Evolutionary conservation across 1,140 invertebrate genomes (phyloP).

Genomic region (Hesperophylax magnus): DNA sequence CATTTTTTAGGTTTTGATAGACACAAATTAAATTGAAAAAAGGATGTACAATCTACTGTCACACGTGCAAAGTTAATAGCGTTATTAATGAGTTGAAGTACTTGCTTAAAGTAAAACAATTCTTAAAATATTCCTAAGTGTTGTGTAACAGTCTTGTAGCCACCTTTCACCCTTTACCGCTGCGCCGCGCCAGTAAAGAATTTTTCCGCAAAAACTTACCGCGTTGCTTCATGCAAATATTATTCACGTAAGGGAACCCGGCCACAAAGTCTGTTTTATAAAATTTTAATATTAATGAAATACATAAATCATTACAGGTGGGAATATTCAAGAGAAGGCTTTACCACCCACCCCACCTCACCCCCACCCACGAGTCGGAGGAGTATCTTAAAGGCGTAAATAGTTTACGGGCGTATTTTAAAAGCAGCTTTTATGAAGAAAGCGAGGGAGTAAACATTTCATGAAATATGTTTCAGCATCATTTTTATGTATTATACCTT

Average conservation of each 20-base stretch:
- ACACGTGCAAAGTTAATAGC: too few species aligned
- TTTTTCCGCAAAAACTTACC: neutral
- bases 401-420: conserved; percentile 8
- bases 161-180: too few species aligned
- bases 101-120: too few species aligned
- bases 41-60: too few species aligned
- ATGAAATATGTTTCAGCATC: too few species aligned
- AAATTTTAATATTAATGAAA: conserved; percentile 38
- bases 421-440: conserved; percentile 12
- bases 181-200: neutral
- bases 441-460: neutral
- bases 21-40: too few species aligned
- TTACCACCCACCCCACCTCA: neutral
- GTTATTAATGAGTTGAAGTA: too few species aligned
- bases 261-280: conserved; percentile 34
- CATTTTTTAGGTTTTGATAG: too few species aligned
- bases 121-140: too few species aligned
- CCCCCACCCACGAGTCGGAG: neutral
- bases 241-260: neutral
- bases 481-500: neutral
- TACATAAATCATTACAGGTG: conserved; percentile 31
- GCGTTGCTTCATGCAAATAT: conserved; percentile 31
- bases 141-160: too few species aligned
- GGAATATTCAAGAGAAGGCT: conserved; percentile 8
- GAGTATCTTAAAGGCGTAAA: conserved; percentile 4